Percentiles rank a stretch among this genome's conserved stretches.
These are phyloP conservation scores for Solenopsis invicta DNA, from an alignment of 1,140 invertebrate genomes.

Conservation along the genomic window DNA sequence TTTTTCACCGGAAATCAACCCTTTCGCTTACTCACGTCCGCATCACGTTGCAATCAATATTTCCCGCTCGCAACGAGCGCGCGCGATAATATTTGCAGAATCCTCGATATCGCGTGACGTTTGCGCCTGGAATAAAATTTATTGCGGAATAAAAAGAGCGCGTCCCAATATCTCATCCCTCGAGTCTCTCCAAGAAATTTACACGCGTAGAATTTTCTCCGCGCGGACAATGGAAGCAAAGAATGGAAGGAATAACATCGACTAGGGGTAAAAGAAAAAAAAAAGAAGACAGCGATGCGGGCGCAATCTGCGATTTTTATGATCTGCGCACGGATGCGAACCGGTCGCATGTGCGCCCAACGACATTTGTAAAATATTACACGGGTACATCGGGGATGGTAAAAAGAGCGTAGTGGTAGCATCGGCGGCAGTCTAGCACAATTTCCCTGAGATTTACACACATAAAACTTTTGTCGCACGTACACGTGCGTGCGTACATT, in stretches of 20 bases:
- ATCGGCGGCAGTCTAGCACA: not conserved
- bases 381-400: conserved; percentile 23
- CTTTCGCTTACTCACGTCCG: conserved; percentile 52
- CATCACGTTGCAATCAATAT: conserved; percentile 58
- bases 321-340: conserved; percentile 51
- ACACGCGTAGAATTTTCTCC: conserved; percentile 29
- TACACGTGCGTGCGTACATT: not conserved
- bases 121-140: conserved; percentile 50
- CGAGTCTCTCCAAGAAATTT: conserved; percentile 49
- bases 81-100: conserved; percentile 60
- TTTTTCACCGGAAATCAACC: conserved; percentile 61
- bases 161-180: conserved; percentile 13
- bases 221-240: not conserved
- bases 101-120: conserved; percentile 42
- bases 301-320: conserved; percentile 64
- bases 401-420: not conserved
- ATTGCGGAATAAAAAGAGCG: conserved; percentile 46
- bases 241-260: conserved; percentile 44
- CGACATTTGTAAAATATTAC: conserved; percentile 65
- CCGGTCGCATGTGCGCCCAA: conserved; percentile 56
- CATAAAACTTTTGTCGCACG: conserved; percentile 15
- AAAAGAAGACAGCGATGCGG: conserved; percentile 31
- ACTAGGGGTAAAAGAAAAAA: conserved; percentile 8
- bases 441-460: conserved; percentile 51
- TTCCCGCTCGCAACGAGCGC: conserved; percentile 26